Base-by-base conservation (phyloP, 2,113 vertebrate species). In the Ophiodon elongatus region DNA sequence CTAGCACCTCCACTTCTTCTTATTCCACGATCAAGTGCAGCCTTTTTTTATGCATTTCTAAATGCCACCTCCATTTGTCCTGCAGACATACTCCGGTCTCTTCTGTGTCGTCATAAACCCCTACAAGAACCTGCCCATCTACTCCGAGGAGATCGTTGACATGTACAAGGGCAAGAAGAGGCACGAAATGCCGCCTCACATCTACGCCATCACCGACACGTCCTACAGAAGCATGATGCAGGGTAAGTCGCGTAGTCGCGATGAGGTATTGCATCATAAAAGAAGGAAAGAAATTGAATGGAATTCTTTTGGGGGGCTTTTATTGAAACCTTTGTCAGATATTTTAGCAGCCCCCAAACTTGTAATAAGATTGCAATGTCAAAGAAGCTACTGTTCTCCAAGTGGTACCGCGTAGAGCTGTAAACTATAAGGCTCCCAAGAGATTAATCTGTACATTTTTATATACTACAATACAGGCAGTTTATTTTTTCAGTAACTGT, bases 151-250 rank as follows among this genome's bases (percentile, higher is more conserved):
- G 94, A 99, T 99, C 1, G 97, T 99, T 73, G 98, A 99, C 0
- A 99, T 99, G 98, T 99, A 99, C 93, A 99, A 99, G 95, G 98
- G 98, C 95, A 99, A 99, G 94, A 99, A 99, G 93, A 96, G 98
- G 73, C 98, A 99, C 0, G 98, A 99, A 94, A 99, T 99, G 97
- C 98, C 98, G 0, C 98, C 98, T 50, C 98, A 99, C 88, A 99
- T 99, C 95, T 99, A 99, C 3, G 98, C 98, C 92, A 99, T 99
- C 93, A 98, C 98, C 70, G 98, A 99, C 93, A 99, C 97, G 0
- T 95, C 98, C 76, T 99, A 99, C 94, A 96, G 98, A 92, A 99
- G 98, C 93, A 99, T 99, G 98, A 98, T 99, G 98, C 98, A 99
- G 96, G 98, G 98, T 99, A 91, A 95, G 97, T 68, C 25, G 14